phyloP scores from a whole-genome alignment of 2,797 vertebrate species.

The Phoebastria nigripes region DNA sequence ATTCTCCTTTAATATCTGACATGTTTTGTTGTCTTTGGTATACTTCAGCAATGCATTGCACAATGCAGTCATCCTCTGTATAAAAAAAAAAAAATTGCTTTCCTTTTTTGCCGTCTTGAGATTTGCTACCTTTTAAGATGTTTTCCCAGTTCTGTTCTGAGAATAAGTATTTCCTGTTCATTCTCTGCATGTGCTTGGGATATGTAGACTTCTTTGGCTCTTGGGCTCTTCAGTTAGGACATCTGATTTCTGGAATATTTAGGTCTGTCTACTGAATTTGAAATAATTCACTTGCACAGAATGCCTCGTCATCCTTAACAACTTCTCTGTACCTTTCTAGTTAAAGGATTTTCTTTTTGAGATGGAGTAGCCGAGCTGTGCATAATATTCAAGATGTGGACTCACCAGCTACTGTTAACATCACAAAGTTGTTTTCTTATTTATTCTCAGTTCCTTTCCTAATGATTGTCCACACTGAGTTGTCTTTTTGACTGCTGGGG shows the following conservation, averaged over 20 bases:
- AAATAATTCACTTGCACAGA: neutral
- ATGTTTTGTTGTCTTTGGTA: neutral
- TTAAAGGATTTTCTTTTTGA: neutral
- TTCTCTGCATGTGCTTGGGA: neutral
- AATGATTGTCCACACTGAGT: neutral
- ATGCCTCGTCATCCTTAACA: neutral
- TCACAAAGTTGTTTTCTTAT: neutral
- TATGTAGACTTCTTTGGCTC: neutral
- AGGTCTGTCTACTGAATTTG: neutral
- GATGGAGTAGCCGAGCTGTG: neutral
- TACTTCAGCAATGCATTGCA: neutral
- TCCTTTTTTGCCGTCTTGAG: neutral
- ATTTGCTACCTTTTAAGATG: neutral
- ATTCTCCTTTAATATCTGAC: neutral
- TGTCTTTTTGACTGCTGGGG: neutral
- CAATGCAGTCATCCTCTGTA: neutral
- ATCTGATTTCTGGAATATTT: neutral
- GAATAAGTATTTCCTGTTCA: neutral
- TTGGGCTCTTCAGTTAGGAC: neutral
- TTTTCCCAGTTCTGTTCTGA: neutral
- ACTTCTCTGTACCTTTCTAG: neutral
- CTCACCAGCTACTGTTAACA: neutral
- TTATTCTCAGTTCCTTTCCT: neutral
- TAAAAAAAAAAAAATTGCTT: neutral
- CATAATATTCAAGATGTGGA: neutral